These are phyloP conservation scores for Isoperla grammatica DNA, from an alignment of 2,888 invertebrate genomes.

Conservation along the genomic window DNA sequence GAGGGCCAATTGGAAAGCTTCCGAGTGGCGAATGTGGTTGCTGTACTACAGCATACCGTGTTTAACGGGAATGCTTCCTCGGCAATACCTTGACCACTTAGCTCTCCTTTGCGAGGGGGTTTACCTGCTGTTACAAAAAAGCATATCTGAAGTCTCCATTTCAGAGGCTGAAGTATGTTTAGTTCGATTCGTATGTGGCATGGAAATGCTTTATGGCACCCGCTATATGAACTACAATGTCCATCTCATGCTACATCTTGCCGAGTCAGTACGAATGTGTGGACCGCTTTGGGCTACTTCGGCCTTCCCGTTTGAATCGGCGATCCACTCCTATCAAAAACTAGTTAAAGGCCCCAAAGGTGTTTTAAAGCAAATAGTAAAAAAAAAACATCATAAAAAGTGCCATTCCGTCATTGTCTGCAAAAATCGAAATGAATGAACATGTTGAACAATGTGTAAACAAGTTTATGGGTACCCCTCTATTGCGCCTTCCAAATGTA, in stretches of 20 bases:
- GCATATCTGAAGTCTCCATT: neutral
- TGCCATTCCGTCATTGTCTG: too few relatives aligned
- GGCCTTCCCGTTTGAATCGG: neutral
- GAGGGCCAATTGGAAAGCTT: constrained; percentile 21
- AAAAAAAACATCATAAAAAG: neutral
- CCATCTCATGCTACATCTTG: neutral
- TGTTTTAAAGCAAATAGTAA: too few relatives aligned
- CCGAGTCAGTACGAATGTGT: neutral
- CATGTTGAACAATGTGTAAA: too few relatives aligned
- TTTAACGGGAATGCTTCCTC: neutral
- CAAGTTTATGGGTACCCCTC: too few relatives aligned
- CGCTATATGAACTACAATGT: neutral
- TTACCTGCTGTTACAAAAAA: neutral
- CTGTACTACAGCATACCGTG: constrained; percentile 25
- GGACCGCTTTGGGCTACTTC: neutral
- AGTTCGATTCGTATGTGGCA: neutral
- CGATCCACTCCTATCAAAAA: neutral
- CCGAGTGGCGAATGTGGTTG: constrained; percentile 26
- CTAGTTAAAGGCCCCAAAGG: neutral
- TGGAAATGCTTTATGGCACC: neutral
- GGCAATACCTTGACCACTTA: neutral
- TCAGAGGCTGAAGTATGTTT: neutral
- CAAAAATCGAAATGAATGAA: too few relatives aligned
- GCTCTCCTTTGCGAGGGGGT: neutral
- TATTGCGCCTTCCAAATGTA: too few relatives aligned